Conservation (phyloP, 2,888 invertebrate species). For the Cosmia pyralina region DNA sequence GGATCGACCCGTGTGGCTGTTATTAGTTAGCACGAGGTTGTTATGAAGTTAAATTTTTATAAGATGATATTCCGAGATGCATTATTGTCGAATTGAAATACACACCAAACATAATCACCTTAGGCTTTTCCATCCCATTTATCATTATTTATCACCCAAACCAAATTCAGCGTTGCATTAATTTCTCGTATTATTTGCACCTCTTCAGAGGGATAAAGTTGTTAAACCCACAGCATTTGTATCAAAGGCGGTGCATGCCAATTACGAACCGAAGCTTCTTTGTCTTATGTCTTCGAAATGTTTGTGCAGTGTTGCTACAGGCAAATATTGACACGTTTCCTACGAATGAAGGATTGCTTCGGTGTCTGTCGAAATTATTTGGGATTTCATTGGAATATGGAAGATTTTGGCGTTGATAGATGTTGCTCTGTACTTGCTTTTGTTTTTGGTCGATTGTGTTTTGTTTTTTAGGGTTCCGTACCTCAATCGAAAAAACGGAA, state of each 20-base stretch:
- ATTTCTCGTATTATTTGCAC: conserved; percentile 46
- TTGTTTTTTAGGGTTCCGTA: neutral
- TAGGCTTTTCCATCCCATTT: neutral
- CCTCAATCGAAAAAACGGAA: too few species aligned
- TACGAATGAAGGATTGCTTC: conserved; percentile 55
- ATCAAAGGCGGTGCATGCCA: conserved; percentile 72
- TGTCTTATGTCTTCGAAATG: conserved; percentile 68
- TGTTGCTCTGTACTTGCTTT: conserved; percentile 1
- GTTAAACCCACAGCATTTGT: conserved; percentile 50
- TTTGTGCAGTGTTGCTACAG: conserved; percentile 64
- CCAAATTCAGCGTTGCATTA: conserved; percentile 31
- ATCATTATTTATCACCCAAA: neutral
- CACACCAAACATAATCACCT: neutral
- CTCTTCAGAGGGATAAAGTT: conserved; percentile 33
- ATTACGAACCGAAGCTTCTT: conserved; percentile 73
- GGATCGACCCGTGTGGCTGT: too few species aligned
- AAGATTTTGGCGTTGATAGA: conserved; percentile 19
- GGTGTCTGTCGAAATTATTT: conserved; percentile 43
- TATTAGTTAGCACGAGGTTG: too few species aligned
- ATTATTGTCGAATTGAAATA: neutral
- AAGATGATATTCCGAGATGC: neutral
- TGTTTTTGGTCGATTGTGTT: neutral
- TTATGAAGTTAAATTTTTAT: neutral
- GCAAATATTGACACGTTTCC: conserved; percentile 79
- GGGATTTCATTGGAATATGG: conserved; percentile 22